Percentiles rank a stretch among this genome's conserved stretches.
Evolutionary conservation across 2,888 invertebrate genomes (phyloP).

Genomic region (Drosophila anceps): DNA sequence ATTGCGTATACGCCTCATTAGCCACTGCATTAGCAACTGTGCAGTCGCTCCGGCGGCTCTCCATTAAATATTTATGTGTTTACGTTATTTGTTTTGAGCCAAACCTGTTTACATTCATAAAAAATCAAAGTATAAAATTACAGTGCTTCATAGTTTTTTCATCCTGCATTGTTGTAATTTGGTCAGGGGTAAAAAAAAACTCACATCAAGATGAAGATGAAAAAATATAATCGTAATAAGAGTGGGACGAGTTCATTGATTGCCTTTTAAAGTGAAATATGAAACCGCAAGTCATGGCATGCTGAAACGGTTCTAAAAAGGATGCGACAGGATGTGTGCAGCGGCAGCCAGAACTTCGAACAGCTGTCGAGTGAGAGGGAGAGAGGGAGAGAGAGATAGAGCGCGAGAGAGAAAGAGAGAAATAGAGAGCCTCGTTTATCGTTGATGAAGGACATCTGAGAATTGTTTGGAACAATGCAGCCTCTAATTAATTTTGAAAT

Average conservation of each 20-base stretch:
- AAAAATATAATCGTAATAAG: conserved; percentile 28
- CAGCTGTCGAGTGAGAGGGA: conserved; percentile 43
- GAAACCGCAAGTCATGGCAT: conserved; percentile 64
- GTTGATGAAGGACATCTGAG: conserved; percentile 26
- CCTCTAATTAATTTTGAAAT: conserved; percentile 52
- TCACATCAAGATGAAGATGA: neutral
- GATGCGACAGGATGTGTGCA: conserved; percentile 63
- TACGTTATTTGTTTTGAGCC: conserved; percentile 32
- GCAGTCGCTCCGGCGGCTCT: conserved; percentile 10
- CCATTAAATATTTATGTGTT: conserved; percentile 59
- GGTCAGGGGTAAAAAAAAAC: conserved; percentile 1
- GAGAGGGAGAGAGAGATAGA: neutral
- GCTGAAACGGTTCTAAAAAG: conserved; percentile 39
- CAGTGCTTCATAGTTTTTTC: conserved; percentile 31
- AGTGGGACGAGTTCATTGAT: conserved; percentile 53
- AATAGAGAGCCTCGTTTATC: neutral
- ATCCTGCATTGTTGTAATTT: conserved; percentile 10
- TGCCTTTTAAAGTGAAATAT: conserved; percentile 67
- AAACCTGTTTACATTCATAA: conserved; percentile 58
- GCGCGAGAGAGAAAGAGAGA: neutral
- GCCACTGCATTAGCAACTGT: conserved; percentile 7
- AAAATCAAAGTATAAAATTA: conserved; percentile 65
- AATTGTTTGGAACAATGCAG: conserved; percentile 34
- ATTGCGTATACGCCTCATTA: conserved; percentile 48
- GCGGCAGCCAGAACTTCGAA: conserved; percentile 19